Base-by-base conservation (phyloP, 2,888 invertebrate genomes). In the Copidosoma aretas region DNA sequence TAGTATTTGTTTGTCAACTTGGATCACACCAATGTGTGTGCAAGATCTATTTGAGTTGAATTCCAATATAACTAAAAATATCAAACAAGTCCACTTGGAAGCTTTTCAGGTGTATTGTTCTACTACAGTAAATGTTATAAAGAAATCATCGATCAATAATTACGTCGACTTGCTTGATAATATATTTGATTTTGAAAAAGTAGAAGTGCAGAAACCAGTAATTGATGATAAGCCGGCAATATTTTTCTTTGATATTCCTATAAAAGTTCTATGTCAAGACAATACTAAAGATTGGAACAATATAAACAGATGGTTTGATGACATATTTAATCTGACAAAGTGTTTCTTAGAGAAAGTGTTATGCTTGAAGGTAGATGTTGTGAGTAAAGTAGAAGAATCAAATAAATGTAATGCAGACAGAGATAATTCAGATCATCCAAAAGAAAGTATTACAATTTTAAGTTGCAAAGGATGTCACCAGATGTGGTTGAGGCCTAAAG, bases 41-140 rank as follows among this genome's bases (percentile, higher is more conserved):
- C 91, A 91, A 82, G 91, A 91, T 81, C 91, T 91, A 0, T 88
- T 90, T 75, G 89, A 90, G 77, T 87, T 88, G 64, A 85, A 85
- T 72, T 86, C 87, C 75, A 91, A 91, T 76, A 83, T 89, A 5
- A 85, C 87, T 0, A 80, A 81, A 10, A 75, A 80, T 1, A 80
- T 88, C 12, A 52, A 73, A 0, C 15, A 24, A 2, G 75, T 75
- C 53, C 49, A 75, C 19, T 60, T 84, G 2, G 71, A 79, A 21
- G 64, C 71, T 32, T 84, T 85, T 71, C 75, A 80, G 32, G 71
- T 71, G 1, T 77, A 77, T 43, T 84, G 84, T 60, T 64, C 71
- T 22, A 60, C 76, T 5, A 79, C 78, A 8, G 71, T 74, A 5
- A 70, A 78, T 46, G 71, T 82, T 19, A 81, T 81, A 46, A 64